These are phyloP conservation scores for Pangasianodon hypophthalmus DNA, from an alignment of 2,113 vertebrate species.

Conservation along the genomic window DNA sequence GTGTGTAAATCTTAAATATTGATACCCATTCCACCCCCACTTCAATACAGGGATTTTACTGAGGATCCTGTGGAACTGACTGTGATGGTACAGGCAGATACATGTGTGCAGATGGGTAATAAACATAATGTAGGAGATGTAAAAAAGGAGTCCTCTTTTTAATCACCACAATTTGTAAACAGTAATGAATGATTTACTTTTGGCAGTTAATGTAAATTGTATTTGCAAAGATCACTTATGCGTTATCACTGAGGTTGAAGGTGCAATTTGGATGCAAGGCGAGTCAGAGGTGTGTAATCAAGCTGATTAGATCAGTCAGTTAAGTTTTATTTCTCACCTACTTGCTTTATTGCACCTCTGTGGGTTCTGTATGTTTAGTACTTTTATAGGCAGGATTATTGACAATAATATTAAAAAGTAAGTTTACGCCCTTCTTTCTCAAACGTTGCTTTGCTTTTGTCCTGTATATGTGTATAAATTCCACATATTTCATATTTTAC, in stretches of 20 bases:
- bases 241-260: constrained; percentile 10
- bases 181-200: neutral
- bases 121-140: neutral
- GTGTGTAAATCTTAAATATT: neutral
- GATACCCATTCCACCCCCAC: neutral
- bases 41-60: neutral
- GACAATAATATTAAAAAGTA: neutral
- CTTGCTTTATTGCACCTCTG: constrained; percentile 1
- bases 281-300: constrained; percentile 21
- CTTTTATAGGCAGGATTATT: neutral
- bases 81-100: neutral
- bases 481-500: neutral
- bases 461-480: neutral
- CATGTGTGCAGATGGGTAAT: neutral
- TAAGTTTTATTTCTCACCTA: constrained; percentile 13
- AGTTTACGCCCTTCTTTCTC: neutral
- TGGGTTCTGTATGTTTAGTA: neutral
- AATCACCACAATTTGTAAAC: neutral
- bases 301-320: neutral
- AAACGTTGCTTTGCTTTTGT: neutral
- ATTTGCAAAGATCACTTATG: neutral
- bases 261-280: neutral
- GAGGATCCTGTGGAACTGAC: neutral
- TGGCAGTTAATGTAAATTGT: neutral
- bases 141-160: neutral